Base-by-base conservation (phyloP, 2,113 vertebrate genomes). In the Crotalus horridus region DNA sequence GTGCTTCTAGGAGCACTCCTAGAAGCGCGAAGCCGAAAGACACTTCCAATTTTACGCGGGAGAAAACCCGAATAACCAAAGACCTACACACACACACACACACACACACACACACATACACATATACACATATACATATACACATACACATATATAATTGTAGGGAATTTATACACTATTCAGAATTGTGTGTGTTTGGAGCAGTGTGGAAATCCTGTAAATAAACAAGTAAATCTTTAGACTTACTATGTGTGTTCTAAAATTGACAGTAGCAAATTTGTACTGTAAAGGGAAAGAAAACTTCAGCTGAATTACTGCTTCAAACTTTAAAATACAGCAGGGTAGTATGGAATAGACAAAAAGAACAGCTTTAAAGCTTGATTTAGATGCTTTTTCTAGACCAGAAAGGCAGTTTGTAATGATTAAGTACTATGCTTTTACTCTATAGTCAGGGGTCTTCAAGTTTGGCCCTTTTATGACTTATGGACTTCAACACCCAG, bases 101-200 rank as follows among this genome's bases (percentile, higher is more conserved):
- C 15, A 58, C 0, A 48, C 1, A 48, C 7, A 48, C 1, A 48
- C 1, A 48, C 6, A 48, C 1, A 48, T 7, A 48, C 8, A 8
- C 1, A 51, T 46, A 4, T 46, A 4, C 2, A 43, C 2, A 48
- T 48, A 8, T 8, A 48, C 1, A 48, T 7, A 8, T 48, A 48
- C 1, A 48, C 1, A 8, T 48, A 48, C 8, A 48, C 8, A 5
- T 7, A 48, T 51, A 3, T 39, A 39, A 39, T 81, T 0, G 0
- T 81, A 6, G 74, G n/a, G 74, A 9, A 43, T 43, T 39, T 81
- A 8, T 81, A 21, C 1, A 9, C 74, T 74, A 15, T 39, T 81
- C 33, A 43, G 33, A 81, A 43, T 43, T 81, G 33, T 81, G 33
- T 43, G 74, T 43, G 74, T 81, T 81, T 81, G 33, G 74, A 81